Percentiles rank a stretch among this genome's conserved stretches.
phyloP scores from a whole-genome alignment of 2,113 vertebrate species.

The Tenebrosternarchus preto region DNA sequence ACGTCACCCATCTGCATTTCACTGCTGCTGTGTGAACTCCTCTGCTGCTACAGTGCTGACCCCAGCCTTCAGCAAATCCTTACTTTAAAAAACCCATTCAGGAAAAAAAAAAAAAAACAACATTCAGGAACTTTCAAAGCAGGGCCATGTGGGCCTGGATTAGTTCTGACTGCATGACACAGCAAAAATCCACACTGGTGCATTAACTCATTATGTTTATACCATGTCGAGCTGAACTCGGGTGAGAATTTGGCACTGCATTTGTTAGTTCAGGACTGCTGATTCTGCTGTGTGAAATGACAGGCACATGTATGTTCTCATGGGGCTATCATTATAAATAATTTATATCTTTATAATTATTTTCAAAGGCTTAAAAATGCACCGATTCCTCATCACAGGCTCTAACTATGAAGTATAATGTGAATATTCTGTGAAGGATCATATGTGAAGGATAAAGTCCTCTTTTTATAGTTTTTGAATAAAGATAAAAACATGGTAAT shows the following conservation, averaged over 20 bases:
- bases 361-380: background rate
- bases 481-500: slow-evolving; percentile 35
- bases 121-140: background rate
- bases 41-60: no score
- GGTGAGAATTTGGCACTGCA: no score
- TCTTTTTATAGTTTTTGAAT: slow-evolving; percentile 50
- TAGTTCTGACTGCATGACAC: background rate
- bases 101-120: no score
- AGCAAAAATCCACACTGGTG: no score
- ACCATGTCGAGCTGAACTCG: no score
- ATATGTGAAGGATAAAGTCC: slow-evolving; percentile 72
- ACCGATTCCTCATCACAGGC: background rate
- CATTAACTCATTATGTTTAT: no score
- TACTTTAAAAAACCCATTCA: no score
- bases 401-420: background rate
- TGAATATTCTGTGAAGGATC: background rate
- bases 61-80: no score
- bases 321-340: slow-evolving; percentile 2
- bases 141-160: background rate
- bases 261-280: no score
- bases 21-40: no score
- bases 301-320: background rate
- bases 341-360: no score
- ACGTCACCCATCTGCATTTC: no score
- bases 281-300: background rate